Percentiles rank a stretch among this genome's conserved stretches.
Evolutionary conservation across 2,113 vertebrate species (phyloP).

Genomic region (Chaetura pelagica): DNA sequence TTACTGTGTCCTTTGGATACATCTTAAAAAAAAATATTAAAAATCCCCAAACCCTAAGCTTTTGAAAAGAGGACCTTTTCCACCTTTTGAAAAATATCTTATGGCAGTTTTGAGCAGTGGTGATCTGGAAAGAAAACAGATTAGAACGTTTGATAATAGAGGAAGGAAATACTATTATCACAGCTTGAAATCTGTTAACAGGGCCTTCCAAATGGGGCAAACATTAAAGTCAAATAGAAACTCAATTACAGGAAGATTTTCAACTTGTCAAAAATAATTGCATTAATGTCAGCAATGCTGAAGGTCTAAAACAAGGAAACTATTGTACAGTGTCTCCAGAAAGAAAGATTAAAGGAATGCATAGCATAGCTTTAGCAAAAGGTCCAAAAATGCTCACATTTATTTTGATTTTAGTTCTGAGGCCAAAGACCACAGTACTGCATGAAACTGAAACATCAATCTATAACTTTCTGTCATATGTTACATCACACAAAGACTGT

Average conservation of each 20-base stretch:
- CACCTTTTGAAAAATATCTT: slow-evolving; percentile 63
- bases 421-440: slow-evolving; percentile 59
- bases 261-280: slow-evolving; percentile 81
- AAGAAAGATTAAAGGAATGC: slow-evolving; percentile 65
- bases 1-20: background rate
- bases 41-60: background rate
- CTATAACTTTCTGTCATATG: slow-evolving; percentile 36
- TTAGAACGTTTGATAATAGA: slow-evolving; percentile 73
- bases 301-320: slow-evolving; percentile 70
- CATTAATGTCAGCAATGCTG: slow-evolving; percentile 72
- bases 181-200: slow-evolving; percentile 78
- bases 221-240: slow-evolving; percentile 78
- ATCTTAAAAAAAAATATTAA: background rate
- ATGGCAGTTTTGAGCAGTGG: slow-evolving; percentile 34
- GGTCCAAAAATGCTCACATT: slow-evolving; percentile 53
- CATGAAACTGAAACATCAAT: slow-evolving; percentile 29
- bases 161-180: slow-evolving; percentile 80
- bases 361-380: background rate
- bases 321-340: slow-evolving; percentile 58
- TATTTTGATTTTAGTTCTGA: slow-evolving; percentile 63
- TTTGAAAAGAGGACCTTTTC: slow-evolving; percentile 42
- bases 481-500: slow-evolving; percentile 31
- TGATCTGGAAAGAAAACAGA: slow-evolving; percentile 75
- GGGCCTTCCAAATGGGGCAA: slow-evolving; percentile 68
- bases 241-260: slow-evolving; percentile 81